phyloP scores from a whole-genome alignment of 2,888 invertebrate genomes.

The Limnephilus lunatus region DNA sequence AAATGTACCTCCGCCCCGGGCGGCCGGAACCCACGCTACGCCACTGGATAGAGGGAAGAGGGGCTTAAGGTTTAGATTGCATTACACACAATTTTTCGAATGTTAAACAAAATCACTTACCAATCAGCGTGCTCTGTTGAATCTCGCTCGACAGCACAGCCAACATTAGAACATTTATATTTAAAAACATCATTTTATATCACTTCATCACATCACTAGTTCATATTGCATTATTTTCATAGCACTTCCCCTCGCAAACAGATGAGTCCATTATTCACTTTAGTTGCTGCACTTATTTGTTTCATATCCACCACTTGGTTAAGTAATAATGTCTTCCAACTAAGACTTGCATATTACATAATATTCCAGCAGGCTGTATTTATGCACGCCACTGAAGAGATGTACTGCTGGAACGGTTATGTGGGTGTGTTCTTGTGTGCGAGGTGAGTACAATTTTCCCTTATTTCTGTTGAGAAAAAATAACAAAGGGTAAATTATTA shows the following conservation, averaged over 20 bases:
- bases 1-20: too few species aligned
- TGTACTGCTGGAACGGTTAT: too few species aligned
- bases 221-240: background rate
- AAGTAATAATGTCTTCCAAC: background rate
- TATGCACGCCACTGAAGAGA: background rate
- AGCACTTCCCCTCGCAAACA: background rate
- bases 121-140: slow-evolving; percentile 24
- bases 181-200: slow-evolving; percentile 12
- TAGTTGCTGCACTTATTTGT: background rate
- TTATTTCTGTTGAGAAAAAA: too few species aligned
- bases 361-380: background rate
- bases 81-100: background rate
- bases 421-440: too few species aligned
- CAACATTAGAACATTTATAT: slow-evolving; percentile 37
- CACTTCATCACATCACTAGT: background rate
- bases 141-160: slow-evolving; percentile 21
- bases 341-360: background rate
- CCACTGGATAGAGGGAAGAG: too few species aligned
- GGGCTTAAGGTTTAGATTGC: too few species aligned
- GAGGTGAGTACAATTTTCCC: too few species aligned
- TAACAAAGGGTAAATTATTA: too few species aligned
- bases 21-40: too few species aligned
- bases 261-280: background rate
- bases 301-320: background rate
- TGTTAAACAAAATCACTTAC: background rate